Conservation (phyloP, 30 jellyfish, hydroid and myxozoan species). For the Aurelia sp. region DNA sequence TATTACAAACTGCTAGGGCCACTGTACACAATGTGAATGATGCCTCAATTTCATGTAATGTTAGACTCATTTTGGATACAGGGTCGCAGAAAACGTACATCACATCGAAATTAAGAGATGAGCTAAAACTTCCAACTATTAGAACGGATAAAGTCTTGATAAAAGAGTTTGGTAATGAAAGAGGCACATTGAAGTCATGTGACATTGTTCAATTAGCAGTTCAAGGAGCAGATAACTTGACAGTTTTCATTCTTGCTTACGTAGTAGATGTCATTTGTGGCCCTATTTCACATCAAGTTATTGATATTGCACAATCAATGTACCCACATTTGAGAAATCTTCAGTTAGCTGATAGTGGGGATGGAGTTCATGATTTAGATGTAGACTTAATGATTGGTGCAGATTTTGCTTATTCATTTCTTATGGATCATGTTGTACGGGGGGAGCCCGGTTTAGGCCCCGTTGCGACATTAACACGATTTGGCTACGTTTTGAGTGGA, state of each 20-base stretch:
- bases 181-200: no score
- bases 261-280: no score
- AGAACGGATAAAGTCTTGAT: neutral
- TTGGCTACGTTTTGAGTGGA: neutral
- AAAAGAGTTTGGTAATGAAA: no score
- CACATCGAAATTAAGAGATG: neutral
- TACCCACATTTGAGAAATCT: no score
- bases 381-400: no score
- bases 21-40: neutral
- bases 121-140: neutral
- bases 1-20: slow-evolving; percentile 5
- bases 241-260: no score
- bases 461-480: neutral
- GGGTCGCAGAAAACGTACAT: slow-evolving; percentile 27
- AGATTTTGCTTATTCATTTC: neutral
- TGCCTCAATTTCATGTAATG: slow-evolving; percentile 2
- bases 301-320: no score
- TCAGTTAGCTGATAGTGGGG: no score
- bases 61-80: slow-evolving; percentile 9
- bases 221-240: no score
- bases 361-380: no score
- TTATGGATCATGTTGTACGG: neutral
- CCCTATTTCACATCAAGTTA: no score
- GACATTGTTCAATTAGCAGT: no score
- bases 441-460: neutral